A percentile compares a stretch with the other conserved stretches of the same genome.
Evolutionary conservation across 1,140 invertebrate species (phyloP).

Genomic region (Tyrophagus putrescentiae): DNA sequence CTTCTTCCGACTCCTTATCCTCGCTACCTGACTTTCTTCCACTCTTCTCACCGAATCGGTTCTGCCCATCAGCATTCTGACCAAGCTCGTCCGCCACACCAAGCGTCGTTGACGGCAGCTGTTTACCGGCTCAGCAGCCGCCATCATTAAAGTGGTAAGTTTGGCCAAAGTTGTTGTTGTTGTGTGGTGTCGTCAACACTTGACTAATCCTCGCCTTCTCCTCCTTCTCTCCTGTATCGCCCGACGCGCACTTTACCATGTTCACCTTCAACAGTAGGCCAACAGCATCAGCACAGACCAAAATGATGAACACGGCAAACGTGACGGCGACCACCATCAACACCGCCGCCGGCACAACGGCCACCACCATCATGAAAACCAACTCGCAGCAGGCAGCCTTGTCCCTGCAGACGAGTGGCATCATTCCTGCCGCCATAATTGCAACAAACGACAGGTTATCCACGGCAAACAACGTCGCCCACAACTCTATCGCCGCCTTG

Average conservation of each 20-base stretch:
- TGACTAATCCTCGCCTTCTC: not conserved
- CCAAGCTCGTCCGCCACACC: too few species aligned
- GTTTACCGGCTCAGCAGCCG: not conserved
- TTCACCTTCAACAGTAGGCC: too few species aligned
- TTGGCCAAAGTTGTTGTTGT: not conserved
- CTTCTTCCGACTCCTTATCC: too few species aligned
- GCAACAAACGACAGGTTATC: not conserved
- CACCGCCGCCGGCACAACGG: not conserved
- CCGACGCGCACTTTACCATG: too few species aligned
- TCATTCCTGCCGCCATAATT: not conserved
- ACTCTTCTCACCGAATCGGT: too few species aligned
- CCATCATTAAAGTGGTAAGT: not conserved
- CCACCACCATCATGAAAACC: not conserved
- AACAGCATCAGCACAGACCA: not conserved
- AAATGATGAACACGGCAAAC: slow-evolving; percentile 5
- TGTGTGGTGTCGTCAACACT: not conserved
- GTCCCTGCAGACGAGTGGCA: not conserved
- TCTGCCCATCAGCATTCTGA: too few species aligned
- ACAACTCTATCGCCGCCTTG: not conserved
- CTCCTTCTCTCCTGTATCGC: too few species aligned
- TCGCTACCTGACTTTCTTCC: too few species aligned
- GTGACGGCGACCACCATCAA: not conserved
- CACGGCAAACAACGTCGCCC: not conserved
- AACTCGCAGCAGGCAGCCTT: not conserved
- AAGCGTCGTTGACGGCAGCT: not conserved